A percentile compares a stretch with the other conserved stretches of the same genome.
Conservation (phyloP, 1,140 invertebrate species). For the Panagrolaimus sp. region DNA sequence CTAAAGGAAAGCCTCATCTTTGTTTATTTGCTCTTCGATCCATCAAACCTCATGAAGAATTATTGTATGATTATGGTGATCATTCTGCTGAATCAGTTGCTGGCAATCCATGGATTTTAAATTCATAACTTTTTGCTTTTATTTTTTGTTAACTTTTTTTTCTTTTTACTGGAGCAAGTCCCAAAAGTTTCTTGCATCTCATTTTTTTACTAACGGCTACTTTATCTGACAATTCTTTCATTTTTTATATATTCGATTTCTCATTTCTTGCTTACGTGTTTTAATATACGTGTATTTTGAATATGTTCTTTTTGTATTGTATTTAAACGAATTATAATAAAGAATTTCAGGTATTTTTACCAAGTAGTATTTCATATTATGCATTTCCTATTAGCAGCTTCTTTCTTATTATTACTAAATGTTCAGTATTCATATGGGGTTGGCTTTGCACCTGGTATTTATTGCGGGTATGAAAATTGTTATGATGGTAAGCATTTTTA, state of each 20-base stretch:
- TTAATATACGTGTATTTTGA: neutral
- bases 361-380: neutral
- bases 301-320: neutral
- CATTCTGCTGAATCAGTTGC: neutral
- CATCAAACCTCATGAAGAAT: constrained; percentile 78
- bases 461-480: constrained; percentile 77
- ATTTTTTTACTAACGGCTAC: neutral
- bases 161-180: constrained; percentile 3
- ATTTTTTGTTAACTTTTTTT: no score
- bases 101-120: constrained; percentile 4
- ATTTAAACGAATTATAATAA: constrained; percentile 9
- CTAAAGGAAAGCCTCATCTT: constrained; percentile 68
- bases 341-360: neutral
- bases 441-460: constrained; percentile 65
- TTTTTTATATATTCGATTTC: no score
- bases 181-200: constrained; percentile 1
- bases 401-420: constrained; percentile 7
- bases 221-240: no score
- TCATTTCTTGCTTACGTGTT: no score
- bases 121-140: neutral
- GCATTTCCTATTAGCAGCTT: neutral
- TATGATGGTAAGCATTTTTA: constrained; percentile 67
- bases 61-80: constrained; percentile 88
- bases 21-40: constrained; percentile 81
- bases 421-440: constrained; percentile 26